Evolutionary conservation across 2,888 invertebrate species (phyloP), one percentile per base, ranked within the genome.

Genomic region (Arctia plantaginis): DNA sequence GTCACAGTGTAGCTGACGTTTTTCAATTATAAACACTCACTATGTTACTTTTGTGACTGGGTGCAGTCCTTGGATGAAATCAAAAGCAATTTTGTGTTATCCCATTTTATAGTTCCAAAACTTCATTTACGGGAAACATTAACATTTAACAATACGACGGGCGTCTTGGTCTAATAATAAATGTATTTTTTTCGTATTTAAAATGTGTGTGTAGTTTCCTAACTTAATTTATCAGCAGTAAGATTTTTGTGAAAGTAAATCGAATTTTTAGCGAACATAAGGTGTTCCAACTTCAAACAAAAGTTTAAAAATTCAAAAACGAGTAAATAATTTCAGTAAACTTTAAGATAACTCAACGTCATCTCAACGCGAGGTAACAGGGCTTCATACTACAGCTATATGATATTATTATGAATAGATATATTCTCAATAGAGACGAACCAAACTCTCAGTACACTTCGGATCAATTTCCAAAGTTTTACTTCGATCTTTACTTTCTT

Each of bases 401-500:
- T 27, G 72, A 82, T 83, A 84, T 81, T 74, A 83, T 79, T 80
- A 82, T 85, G 81, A 82, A 80, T 83, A 81, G 80, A 79, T 84
- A 84, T 78, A 79, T 83, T 86, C 81, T 83, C 77, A 80, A 85
- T 80, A 81, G 83, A 84, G 88, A 87, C 83, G 89, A 86, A 82
- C 82, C 84, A 74, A 90, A 88, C 88, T 89, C 88, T 88, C 83
- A 77, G 88, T 87, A 88, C 85, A 90, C 91, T 90, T 83, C 85
- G 90, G 92, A 93, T 93, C 93, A 92, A 93, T 93, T 92, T 91
- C 89, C 87, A 86, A 93, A 93, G 91, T 93, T 93, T 89, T 88
- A 88, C 91, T 91, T 90, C 92, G 89, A 90, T 92, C 91, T 89
- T 89, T 86, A 78, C 84, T 85, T 85, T 84, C 80, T 70, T 85